Base-by-base conservation (phyloP, 1,140 invertebrate species). In the Calycopis cecrops region DNA sequence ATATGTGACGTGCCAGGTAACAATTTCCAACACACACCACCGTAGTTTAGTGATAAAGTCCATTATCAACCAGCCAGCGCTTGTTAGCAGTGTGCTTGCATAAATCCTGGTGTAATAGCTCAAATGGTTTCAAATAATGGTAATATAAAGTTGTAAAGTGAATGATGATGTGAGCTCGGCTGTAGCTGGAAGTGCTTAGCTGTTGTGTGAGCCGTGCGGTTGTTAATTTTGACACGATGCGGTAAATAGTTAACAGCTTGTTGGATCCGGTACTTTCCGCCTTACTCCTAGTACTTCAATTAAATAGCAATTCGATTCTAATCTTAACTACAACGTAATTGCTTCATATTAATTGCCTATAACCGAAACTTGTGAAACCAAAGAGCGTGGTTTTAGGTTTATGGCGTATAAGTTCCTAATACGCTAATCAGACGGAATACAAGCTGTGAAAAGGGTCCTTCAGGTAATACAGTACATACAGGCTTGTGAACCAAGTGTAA, bases 1-100 rank as follows among this genome's bases (percentile, higher is more conserved):
- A 44, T 16, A 12, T 44, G 16, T 14, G 14, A 44, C 14, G 40
- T 44, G 40, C 40, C 16, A 44, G 40, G 40, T 44, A 44, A 12
- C 40, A 44, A 44, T 44, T 44, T 44, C 9, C 40, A 17, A 10
- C 40, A 44, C 40, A 44, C 16, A 44, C 16, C 40, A 44, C 40
- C 40, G 40, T 44, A 16, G 40, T 44, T 44, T 44, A 44, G 40
- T 44, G 40, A 44, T 44, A 44, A 44, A 44, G 14, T 44, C 40
- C 40, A 44, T 44, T 44, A 44, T 44, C 40, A 44, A 16, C 40
- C 17, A 9, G 40, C 40, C 40, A 16, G 2, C 2, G 40, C 40
- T 44, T 44, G 40, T 44, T 44, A 44, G 14, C 16, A 44, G 7
- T 44, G 40, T 12, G 40, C 40, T 14, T 44, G 40, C 17, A 44